Evolutionary conservation across 2,797 vertebrate genomes (phyloP), one percentile per base, ranked within the genome.

Genomic region (Anisognathus igniventris): DNA sequence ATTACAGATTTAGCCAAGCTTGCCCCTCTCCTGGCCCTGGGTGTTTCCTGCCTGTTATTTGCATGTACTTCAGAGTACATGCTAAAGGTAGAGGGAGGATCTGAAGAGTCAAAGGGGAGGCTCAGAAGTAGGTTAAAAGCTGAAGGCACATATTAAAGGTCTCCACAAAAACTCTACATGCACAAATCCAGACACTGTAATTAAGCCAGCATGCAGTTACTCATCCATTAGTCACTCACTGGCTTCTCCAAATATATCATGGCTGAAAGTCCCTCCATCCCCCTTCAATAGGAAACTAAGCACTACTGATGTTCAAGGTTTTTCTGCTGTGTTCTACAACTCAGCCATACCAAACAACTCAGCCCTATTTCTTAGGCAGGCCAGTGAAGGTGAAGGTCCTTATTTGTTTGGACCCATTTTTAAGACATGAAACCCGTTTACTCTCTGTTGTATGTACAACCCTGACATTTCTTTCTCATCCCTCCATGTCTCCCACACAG

Each of bases 211-310:
- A 19, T 6, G 16, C 50, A n/a, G 66, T 90, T 95, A 86, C 67
- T 95, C 92, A 95, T 71, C 60, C 47, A 65, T 93, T 87, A 94
- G 66, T 90, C 88, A 94, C 27, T 82, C 45, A 44, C 15, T 51
- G 30, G 21, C 16, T 95, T 77, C 61, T 90, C 54, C 72, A 76
- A 53, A 66, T 27, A 37, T 14, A 31, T 24, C 27, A 40, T n/a
- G 33, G 10, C 12, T 87, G 35, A 33, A 86, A 67, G 25, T 67
- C 14, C 21, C 31, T 80, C 50, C 22, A 21, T 57, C 50, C 19
- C 57, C 28, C 13, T 33, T 27, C 14, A 18, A 17, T 1, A 53
- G 45, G 12, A 93, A 88, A 80, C 6, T 12, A 3, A 19, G 16
- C 15, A 17, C 27, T 66, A 33, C 10, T 33, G 28, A 56, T 22